A percentile compares a stretch with the other conserved stretches of the same genome.
Evolutionary conservation across 1,140 invertebrate genomes (phyloP).

Genomic region (Leptoteleia sp.): DNA sequence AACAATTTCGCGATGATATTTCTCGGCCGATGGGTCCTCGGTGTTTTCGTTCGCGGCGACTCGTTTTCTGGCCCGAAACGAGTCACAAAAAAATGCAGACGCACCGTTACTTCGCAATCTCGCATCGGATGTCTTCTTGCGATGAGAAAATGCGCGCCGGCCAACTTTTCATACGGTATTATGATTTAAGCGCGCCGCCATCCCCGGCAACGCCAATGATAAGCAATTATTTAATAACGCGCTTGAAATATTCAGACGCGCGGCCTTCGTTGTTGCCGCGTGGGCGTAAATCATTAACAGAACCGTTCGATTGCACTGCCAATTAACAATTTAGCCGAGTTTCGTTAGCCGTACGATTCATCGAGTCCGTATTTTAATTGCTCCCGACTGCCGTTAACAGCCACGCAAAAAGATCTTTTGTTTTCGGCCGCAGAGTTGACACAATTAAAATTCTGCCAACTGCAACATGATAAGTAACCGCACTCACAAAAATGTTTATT

Average conservation of each 20-base stretch:
- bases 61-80: background rate
- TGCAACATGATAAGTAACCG: no score
- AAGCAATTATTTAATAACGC: slow-evolving; percentile 35
- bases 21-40: background rate
- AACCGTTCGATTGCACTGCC: slow-evolving; percentile 25
- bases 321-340: slow-evolving; percentile 2
- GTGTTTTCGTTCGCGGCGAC: slow-evolving; percentile 7
- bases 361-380: no score
- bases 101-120: slow-evolving; percentile 39
- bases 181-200: slow-evolving; percentile 17
- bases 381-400: no score
- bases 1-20: background rate
- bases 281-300: slow-evolving; percentile 44
- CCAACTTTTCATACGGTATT: slow-evolving; percentile 17
- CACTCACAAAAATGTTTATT: no score
- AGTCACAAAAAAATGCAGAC: slow-evolving; percentile 26
- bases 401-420: no score
- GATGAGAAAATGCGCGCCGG: slow-evolving; percentile 29
- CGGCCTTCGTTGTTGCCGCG: slow-evolving; percentile 25
- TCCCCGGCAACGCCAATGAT: background rate
- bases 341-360: slow-evolving; percentile 1
- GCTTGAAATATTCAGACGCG: slow-evolving; percentile 1
- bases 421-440: no score
- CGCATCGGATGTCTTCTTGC: slow-evolving; percentile 38
- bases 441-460: no score